These are phyloP conservation scores for Coelinius sp. DNA, from an alignment of 2,888 invertebrate genomes.

Conservation along the genomic window DNA sequence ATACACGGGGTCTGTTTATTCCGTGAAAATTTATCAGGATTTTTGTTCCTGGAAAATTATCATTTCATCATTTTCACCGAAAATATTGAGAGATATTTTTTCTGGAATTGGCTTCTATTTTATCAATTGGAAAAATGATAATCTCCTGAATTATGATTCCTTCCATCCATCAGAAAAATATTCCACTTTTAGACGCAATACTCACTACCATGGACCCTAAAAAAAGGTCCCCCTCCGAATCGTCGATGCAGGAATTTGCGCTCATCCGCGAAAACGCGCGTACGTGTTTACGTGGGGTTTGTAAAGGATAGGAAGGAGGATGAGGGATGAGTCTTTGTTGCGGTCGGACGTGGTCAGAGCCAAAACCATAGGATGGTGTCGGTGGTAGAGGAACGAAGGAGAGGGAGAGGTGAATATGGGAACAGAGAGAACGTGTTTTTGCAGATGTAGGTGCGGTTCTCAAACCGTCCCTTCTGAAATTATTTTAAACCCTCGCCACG, in stretches of 20 bases:
- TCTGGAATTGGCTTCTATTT: no score
- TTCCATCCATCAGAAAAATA: no score
- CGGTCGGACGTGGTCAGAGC: slow-evolving; percentile 64
- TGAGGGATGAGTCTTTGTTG: slow-evolving; percentile 63
- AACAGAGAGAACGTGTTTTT: slow-evolving; percentile 55
- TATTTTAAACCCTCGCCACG: slow-evolving; percentile 64
- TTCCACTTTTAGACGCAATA: no score
- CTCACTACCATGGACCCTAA: no score
- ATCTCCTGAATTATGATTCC: no score
- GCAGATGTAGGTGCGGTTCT: slow-evolving; percentile 68
- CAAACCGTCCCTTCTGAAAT: slow-evolving; percentile 67
- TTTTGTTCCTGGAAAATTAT: no score
- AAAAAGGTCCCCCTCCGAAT: slow-evolving; percentile 38
- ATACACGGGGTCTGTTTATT: no score
- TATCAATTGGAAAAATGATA: no score
- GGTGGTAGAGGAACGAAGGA: slow-evolving; percentile 2
- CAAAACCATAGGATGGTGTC: slow-evolving; percentile 42
- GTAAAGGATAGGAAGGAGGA: slow-evolving; percentile 39
- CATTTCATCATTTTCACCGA: no score
- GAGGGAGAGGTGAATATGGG: slow-evolving; percentile 2
- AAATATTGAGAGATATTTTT: no score
- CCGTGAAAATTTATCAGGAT: no score
- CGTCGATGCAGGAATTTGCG: slow-evolving; percentile 54
- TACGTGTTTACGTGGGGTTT: slow-evolving; percentile 26
- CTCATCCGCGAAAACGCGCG: slow-evolving; percentile 38